Percentiles rank a stretch among this genome's conserved stretches.
Evolutionary conservation across 1,140 invertebrate genomes (phyloP).

Genomic region (Conus betulinus): DNA sequence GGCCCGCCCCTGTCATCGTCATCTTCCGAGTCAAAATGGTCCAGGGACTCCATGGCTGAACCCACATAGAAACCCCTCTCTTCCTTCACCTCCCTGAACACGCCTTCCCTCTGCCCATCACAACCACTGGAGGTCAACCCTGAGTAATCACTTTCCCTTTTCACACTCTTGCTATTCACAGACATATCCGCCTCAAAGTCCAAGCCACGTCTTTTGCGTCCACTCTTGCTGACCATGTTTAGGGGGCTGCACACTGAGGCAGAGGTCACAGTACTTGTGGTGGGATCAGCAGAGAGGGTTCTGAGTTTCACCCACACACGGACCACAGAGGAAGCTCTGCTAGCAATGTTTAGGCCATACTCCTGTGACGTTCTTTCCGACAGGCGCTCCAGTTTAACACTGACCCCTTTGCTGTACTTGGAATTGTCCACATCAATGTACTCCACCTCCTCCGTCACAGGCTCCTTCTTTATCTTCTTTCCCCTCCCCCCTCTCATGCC

Average conservation of each 20-base stretch:
- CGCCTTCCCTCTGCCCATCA: not conserved
- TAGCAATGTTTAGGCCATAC: conserved; percentile 7
- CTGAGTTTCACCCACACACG: not conserved
- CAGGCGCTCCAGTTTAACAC: conserved; percentile 24
- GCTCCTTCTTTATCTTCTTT: not conserved
- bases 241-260: not conserved
- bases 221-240: not conserved
- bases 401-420: conserved; percentile 17
- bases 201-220: not conserved
- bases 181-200: not conserved
- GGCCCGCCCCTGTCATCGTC: not conserved
- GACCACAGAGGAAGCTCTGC: not conserved
- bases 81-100: not conserved
- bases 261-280: not conserved
- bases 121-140: not conserved
- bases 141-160: not conserved
- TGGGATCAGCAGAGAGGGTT: not conserved
- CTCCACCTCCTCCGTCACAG: conserved; percentile 2
- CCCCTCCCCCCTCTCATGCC: not conserved
- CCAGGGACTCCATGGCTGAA: not conserved
- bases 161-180: not conserved
- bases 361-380: conserved; percentile 21
- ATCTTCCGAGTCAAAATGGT: conserved; percentile 12
- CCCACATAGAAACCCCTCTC: conserved; percentile 17
- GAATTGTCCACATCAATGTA: conserved; percentile 23